Evolutionary conservation across 2,113 vertebrate genomes (phyloP).

Genomic region (Pholis gunnellus): DNA sequence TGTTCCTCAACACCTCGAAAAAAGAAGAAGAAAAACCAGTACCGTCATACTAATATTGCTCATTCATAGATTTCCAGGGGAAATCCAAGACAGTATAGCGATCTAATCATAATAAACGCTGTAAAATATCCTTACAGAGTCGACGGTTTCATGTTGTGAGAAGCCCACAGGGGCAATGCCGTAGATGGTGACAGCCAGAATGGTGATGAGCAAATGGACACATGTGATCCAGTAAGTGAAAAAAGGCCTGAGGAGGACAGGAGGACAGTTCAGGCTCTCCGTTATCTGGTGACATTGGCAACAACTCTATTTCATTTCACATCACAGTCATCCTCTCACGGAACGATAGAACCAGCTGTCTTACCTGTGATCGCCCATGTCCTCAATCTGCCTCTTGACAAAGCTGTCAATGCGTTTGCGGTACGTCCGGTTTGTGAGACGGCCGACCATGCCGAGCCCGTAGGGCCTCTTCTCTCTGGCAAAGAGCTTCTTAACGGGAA

Average conservation of each 20-base stretch:
- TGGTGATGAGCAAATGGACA: slow-evolving; percentile 95
- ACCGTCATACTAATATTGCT: not conserved
- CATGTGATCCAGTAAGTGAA: slow-evolving; percentile 99
- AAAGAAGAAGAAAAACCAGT: not conserved
- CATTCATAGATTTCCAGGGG: not conserved
- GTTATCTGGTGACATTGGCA: not conserved
- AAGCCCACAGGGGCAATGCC: slow-evolving; percentile 96
- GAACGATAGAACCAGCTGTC: not conserved
- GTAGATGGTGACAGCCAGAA: slow-evolving; percentile 93
- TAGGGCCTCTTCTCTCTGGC: slow-evolving; percentile 95
- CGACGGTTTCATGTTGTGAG: slow-evolving; percentile 95
- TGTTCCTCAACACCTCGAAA: slow-evolving; percentile 93
- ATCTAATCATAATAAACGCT: not conserved
- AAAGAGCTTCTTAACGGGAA: slow-evolving; percentile 95
- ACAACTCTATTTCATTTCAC: not conserved
- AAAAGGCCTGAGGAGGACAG: slow-evolving; percentile 87
- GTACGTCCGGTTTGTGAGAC: slow-evolving; percentile 95
- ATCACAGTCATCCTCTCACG: too few species aligned
- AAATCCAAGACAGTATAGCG: not conserved
- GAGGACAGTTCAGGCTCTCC: not conserved
- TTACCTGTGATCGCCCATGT: slow-evolving; percentile 98
- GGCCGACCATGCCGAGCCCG: slow-evolving; percentile 95
- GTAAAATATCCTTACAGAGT: slow-evolving; percentile 89
- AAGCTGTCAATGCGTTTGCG: slow-evolving; percentile 97
- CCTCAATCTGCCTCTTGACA: slow-evolving; percentile 95